Percentiles rank a stretch among this genome's conserved stretches.
Evolutionary conservation across 2,113 vertebrate species (phyloP).

Genomic region (Percina caprodes): DNA sequence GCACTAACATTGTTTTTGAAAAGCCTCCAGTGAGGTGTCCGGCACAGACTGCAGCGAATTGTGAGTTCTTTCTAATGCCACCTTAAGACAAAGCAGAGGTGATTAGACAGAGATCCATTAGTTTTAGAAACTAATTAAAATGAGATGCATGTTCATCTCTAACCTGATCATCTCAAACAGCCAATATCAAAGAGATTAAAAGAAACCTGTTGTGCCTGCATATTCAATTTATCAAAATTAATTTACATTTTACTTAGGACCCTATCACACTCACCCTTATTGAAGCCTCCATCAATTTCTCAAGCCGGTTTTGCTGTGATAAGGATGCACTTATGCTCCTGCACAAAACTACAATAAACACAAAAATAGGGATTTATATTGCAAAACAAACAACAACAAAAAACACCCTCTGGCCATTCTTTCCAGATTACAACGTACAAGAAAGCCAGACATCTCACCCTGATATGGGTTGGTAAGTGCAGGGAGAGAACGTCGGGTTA

Average conservation of each 20-base stretch:
- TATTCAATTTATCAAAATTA: not conserved
- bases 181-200: not conserved
- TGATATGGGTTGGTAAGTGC: conserved; percentile 67
- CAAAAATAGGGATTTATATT: not conserved
- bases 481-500: conserved; percentile 81
- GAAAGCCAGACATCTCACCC: conserved; percentile 62
- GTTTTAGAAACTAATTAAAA: not conserved
- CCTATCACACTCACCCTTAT: conserved; percentile 71
- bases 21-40: conserved; percentile 71
- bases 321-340: conserved; percentile 77
- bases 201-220: not conserved
- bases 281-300: conserved; percentile 80
- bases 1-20: conserved; percentile 80
- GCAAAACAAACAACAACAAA: not conserved
- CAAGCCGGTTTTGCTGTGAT: conserved; percentile 76
- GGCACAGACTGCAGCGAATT: conserved; percentile 65
- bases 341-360: conserved; percentile 67
- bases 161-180: not conserved
- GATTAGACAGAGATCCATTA: conserved; percentile 8
- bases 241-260: not conserved
- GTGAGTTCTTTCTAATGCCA: conserved; percentile 77
- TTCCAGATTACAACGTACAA: not conserved
- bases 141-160: not conserved
- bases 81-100: conserved; percentile 56
- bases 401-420: fast-evolving